A percentile compares a stretch with the other conserved stretches of the same genome.
Evolutionary conservation across 2,113 vertebrate species (phyloP).

Genomic region (Peromyscus maniculatus): DNA sequence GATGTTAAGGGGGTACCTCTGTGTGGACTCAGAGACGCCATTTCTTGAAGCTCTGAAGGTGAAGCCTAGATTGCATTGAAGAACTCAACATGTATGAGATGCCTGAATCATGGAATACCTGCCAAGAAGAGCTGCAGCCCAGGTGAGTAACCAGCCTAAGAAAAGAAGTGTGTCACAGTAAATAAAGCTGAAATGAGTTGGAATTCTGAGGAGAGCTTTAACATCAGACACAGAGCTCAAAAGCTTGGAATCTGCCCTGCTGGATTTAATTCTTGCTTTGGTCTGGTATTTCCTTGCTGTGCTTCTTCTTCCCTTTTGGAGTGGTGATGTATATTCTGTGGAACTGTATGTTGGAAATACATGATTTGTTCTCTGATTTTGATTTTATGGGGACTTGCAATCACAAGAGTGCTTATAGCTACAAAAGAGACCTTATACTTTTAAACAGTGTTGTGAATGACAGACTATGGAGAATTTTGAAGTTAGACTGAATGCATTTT

Average conservation of each 20-base stretch:
- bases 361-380: neutral
- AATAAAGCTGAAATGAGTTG: neutral
- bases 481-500: neutral
- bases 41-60: neutral
- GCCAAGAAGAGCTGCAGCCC: neutral
- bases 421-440: neutral
- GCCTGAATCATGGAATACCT: neutral
- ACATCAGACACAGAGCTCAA: neutral
- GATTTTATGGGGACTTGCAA: neutral
- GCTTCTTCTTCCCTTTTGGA: too few relatives aligned
- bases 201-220: neutral
- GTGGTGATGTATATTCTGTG: too few relatives aligned
- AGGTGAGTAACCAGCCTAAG: neutral
- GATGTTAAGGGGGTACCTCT: neutral
- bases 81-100: neutral
- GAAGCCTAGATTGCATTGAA: neutral
- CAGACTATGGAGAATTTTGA: neutral
- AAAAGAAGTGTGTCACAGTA: neutral
- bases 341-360: neutral
- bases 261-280: neutral
- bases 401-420: neutral
- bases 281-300: neutral
- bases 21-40: neutral
- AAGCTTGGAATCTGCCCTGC: accelerated
- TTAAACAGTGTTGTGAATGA: neutral